Evolutionary conservation across 2,888 invertebrate genomes (phyloP).

Genomic region (Dolichomitus sp.): DNA sequence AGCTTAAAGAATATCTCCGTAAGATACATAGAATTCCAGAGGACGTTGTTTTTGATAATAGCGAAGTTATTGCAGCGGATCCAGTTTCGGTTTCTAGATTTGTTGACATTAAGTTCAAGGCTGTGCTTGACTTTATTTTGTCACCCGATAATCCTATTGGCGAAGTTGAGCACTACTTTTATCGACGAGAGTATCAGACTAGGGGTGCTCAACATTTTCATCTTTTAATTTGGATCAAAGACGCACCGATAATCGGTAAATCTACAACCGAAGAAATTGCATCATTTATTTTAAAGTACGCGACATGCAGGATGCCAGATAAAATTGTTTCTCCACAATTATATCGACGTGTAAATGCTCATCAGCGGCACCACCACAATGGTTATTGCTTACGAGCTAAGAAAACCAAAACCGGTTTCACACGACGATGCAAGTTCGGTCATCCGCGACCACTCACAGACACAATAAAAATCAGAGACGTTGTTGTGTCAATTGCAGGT

Average conservation of each 20-base stretch:
- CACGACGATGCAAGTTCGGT: conserved; percentile 72
- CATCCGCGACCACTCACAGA: conserved; percentile 72
- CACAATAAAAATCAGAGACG: conserved; percentile 68
- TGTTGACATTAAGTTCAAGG: conserved; percentile 78
- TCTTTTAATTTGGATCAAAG: conserved; percentile 75
- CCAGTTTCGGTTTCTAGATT: conserved; percentile 77
- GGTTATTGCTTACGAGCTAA: conserved; percentile 34
- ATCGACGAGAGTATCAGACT: conserved; percentile 73
- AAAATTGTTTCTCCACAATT: conserved; percentile 10
- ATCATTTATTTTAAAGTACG: conserved; percentile 69
- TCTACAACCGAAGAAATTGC: conserved; percentile 72
- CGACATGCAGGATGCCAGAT: conserved; percentile 11
- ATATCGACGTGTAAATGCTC: conserved; percentile 13
- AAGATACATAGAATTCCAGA: conserved; percentile 22
- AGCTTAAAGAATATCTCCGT: conserved; percentile 74
- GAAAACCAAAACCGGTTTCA: conserved; percentile 60
- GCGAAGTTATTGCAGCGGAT: conserved; percentile 67
- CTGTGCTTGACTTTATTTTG: conserved; percentile 72
- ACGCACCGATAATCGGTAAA: conserved; percentile 71
- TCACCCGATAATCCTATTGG: conserved; percentile 72
- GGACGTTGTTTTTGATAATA: background rate
- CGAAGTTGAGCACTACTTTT: conserved; percentile 69
- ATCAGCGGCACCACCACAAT: conserved; percentile 37
- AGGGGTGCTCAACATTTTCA: conserved; percentile 74
- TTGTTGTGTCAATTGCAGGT: conserved; percentile 72